Evolutionary conservation across 2,888 invertebrate genomes (phyloP).

Genomic region (Drosophila neutralis): DNA sequence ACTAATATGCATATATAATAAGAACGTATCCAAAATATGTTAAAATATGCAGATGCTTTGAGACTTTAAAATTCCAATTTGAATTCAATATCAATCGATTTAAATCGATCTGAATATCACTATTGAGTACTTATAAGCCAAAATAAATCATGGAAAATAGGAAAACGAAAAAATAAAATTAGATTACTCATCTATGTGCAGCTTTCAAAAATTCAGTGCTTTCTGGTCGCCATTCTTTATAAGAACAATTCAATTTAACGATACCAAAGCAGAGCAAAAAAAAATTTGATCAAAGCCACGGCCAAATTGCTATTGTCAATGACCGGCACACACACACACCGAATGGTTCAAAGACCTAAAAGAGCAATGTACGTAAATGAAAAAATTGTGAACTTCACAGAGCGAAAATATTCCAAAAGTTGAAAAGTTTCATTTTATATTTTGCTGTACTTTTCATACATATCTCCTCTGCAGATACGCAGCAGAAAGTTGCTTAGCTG

Average conservation of each 20-base stretch:
- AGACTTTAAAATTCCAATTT: background rate
- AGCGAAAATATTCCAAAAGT: constrained; percentile 57
- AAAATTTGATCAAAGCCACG: constrained; percentile 69
- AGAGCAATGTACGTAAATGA: constrained; percentile 47
- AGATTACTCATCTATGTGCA: constrained; percentile 20
- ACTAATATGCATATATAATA: background rate
- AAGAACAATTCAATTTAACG: constrained; percentile 74
- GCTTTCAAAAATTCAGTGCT: constrained; percentile 39
- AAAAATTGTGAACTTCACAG: constrained; percentile 57
- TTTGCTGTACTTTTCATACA: constrained; percentile 11
- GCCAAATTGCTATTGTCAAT: constrained; percentile 73
- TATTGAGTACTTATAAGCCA: background rate
- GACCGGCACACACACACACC: constrained; percentile 12
- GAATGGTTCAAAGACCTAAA: constrained; percentile 37
- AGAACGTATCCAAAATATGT: background rate
- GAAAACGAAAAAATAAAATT: constrained; percentile 8
- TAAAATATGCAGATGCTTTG: background rate
- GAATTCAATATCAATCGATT: background rate
- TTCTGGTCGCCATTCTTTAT: constrained; percentile 21
- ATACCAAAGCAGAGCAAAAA: constrained; percentile 22
- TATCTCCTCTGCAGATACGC: background rate
- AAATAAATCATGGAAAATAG: background rate
- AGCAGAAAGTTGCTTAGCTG: background rate
- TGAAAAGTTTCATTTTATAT: constrained; percentile 49
- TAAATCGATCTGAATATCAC: background rate